A percentile compares a stretch with the other conserved stretches of the same genome.
Conservation (phyloP, 2,113 vertebrate species). For the Solenodon paradoxus region DNA sequence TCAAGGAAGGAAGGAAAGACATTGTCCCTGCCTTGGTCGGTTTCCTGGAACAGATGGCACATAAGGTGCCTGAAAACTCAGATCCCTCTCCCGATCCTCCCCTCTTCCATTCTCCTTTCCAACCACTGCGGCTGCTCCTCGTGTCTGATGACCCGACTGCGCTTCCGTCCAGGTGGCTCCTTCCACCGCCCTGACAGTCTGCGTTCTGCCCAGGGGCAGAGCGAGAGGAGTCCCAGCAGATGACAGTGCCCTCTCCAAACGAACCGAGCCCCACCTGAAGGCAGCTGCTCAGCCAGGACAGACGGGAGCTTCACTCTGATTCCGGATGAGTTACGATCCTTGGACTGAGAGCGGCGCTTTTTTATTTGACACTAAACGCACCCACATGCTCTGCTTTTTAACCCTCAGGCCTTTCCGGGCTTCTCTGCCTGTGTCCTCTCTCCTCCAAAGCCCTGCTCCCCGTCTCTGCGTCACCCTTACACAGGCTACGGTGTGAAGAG, state of each 20-base stretch:
- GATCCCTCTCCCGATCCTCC: accelerated
- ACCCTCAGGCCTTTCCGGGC: background rate
- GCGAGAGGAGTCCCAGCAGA: too few species aligned
- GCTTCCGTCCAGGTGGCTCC: too few species aligned
- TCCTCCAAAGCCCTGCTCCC: background rate
- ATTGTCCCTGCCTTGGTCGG: background rate
- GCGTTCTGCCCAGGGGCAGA: too few species aligned
- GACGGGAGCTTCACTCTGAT: too few species aligned
- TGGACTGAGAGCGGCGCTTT: accelerated
- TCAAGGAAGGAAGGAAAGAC: background rate
- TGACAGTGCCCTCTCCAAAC: too few species aligned
- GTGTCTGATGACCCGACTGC: background rate
- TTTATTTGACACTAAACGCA: accelerated
- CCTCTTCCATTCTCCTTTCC: background rate
- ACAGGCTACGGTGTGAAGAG: background rate
- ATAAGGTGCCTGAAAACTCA: accelerated
- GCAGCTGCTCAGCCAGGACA: background rate
- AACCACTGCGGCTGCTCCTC: background rate
- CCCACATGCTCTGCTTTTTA: background rate
- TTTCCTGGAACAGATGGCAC: background rate
- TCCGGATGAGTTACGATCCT: background rate
- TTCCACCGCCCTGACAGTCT: too few species aligned
- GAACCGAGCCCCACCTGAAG: too few species aligned
- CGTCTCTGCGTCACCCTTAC: background rate
- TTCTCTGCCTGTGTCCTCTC: background rate